Base-by-base conservation (phyloP, 2,797 vertebrate genomes). In the Spinibarbus caldwelli region DNA sequence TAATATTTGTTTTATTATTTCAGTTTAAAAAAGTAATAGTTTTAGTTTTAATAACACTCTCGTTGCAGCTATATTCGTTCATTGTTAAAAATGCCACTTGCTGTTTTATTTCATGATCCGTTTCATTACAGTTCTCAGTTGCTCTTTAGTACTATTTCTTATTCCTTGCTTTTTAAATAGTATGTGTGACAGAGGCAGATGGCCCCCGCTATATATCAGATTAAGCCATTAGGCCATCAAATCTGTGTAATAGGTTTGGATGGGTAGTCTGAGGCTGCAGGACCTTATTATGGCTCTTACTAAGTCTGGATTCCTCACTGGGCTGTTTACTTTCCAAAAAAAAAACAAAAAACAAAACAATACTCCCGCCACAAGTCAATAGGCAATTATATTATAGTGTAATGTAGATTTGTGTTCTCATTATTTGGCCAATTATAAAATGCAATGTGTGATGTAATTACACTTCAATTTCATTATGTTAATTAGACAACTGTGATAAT, bases 211-310 rank as follows among this genome's bases (percentile, higher is more conserved):
- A 78, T 72, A 73, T 68, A 85, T 87, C 88, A 86, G 70, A 83
- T 90, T 86, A 90, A 87, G 67, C 82, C 87, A 83, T 89, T 89
- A 89, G 68, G 57, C 62, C 57, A 82, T 71, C 70, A 72, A 41
- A 87, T 83, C 78, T 75, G 66, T 81, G 72, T 86, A 76, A 89
- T 87, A 75, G 86, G 83, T 83, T 89, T 76, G 85, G 79, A 79
- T 68, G 21, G 43, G 82, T 62, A 77, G 54, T 66, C 85, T 54
- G 43, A 77, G 47, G 34, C 11, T 73, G 19, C 26, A 72, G 52
- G 26, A 73, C 34, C 29, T 45, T 75, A 68, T 77, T 77, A 68
- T 38, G 34, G 34, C 64, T 80, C 43, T 15, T 62, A 43, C 41
- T 38, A 79, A 73, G 54, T 17, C 45, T 36, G 67, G 15, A 57